Base-by-base conservation (phyloP, 2,113 vertebrate genomes). In the Bucco capensis region DNA sequence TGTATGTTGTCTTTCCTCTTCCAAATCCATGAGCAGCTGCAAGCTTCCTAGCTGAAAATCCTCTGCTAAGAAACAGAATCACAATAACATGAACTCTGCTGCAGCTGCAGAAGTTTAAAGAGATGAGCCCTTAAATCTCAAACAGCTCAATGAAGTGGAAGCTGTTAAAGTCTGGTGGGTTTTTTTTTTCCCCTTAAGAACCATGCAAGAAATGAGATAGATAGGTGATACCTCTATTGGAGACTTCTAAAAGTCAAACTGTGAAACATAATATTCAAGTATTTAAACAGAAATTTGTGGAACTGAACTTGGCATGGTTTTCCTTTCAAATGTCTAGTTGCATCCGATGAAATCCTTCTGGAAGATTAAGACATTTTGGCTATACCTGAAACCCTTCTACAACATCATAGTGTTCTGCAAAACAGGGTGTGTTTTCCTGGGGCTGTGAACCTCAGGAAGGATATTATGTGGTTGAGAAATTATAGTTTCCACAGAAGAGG, bases 81-180 rank as follows among this genome's bases (percentile, higher is more conserved):
- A 14, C 16, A 47, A 0, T n/a, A 73, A 27, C 25, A 40, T 14
- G 18, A 57, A 18, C 66, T 23, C 42, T 69, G 13, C 27, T 47
- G 27, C 28, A 76, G 18, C 35, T 42, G 24, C 10, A 2, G 14
- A 57, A 60, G 2, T 49, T 28, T 61, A 30, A 64, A 67, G 25
- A 77, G 18, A 47, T 22, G 16, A 67, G 50, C 15, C 38, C n/a
- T 81, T 61, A 30, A 77, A 77, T 54, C 21, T 47, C 51, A 47
- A 10, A 22, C 1, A 10, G 13, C 8, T 23, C 0, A 0, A 47
- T 22, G 14, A 66, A 46, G 86, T 3, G 40, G 7, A 46, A 67
- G 33, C 21, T 28, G 19, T 22, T n/a, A 77, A 62, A 53, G 23
- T 82, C 22, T 44, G 12, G 4, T 15, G 25, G 19, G 3, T 5